Percentiles rank a stretch among this genome's conserved stretches.
Conservation (phyloP, 2,113 vertebrate genomes). For the Tamias sibiricus region DNA sequence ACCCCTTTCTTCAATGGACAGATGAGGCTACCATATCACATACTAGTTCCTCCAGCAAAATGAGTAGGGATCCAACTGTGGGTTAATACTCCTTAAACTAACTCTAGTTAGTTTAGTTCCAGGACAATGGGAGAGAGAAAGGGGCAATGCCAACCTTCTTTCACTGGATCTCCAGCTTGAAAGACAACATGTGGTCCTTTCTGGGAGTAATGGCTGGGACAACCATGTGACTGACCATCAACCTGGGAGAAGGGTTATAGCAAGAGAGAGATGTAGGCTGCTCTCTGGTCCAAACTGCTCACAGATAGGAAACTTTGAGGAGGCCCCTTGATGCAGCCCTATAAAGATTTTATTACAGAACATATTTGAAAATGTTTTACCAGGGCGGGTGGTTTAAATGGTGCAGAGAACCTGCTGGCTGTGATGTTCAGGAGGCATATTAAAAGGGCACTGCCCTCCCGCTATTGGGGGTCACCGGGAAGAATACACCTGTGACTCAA, state of each 20-base stretch:
- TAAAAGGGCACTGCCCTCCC: neutral
- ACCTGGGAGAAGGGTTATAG: fast-evolving
- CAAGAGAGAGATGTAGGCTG: neutral
- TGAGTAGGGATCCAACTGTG: neutral
- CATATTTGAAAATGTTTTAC: neutral
- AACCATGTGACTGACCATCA: fast-evolving
- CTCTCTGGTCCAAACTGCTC: neutral
- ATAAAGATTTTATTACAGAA: neutral
- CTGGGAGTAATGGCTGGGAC: neutral
- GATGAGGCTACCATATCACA: neutral
- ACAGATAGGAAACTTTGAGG: neutral
- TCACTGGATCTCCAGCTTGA: neutral
- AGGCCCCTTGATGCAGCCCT: neutral
- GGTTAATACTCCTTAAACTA: no score
- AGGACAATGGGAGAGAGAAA: neutral
- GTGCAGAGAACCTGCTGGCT: neutral
- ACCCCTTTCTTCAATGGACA: neutral
- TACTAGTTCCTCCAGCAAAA: neutral
- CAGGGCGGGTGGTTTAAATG: neutral
- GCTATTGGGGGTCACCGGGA: neutral
- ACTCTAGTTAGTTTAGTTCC: no score
- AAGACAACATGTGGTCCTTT: no score
- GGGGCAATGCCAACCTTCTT: neutral
- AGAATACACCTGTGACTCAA: neutral
- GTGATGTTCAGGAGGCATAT: neutral